Conservation (phyloP, 2,888 invertebrate species). For the Bellardia pandia region DNA sequence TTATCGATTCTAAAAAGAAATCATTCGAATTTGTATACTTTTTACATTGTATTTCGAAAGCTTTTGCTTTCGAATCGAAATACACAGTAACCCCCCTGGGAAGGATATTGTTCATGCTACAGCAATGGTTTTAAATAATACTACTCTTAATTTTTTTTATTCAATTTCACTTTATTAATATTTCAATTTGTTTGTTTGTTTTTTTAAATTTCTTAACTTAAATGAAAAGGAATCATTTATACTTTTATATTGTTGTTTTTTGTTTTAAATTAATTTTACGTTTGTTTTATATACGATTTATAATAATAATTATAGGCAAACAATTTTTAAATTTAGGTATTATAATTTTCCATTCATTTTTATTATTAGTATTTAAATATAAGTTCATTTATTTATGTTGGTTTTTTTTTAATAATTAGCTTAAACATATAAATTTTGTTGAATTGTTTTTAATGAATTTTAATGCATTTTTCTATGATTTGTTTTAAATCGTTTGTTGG, state of each 20-base stretch:
- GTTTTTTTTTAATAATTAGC: conserved; percentile 36
- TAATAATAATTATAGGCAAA: conserved; percentile 68
- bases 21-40: no score
- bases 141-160: conserved; percentile 30
- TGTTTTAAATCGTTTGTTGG: not conserved
- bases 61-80: no score
- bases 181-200: conserved; percentile 11
- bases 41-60: no score
- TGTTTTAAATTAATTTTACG: conserved; percentile 32
- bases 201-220: conserved; percentile 62
- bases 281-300: conserved; percentile 40
- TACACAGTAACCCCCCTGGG: no score
- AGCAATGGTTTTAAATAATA: conserved; percentile 4
- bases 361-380: conserved; percentile 43
- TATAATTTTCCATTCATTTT: conserved; percentile 31
- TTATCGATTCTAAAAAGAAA: no score
- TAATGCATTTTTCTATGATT: conserved; percentile 29
- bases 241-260: conserved; percentile 1
- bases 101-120: no score
- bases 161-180: conserved; percentile 64
- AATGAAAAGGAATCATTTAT: conserved; percentile 66
- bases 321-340: conserved; percentile 59
- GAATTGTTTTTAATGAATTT: conserved; percentile 52
- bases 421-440: conserved; percentile 31
- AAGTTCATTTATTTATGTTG: conserved; percentile 61